Base-by-base conservation (phyloP, 2,888 invertebrate species). In the Cerastis leucographa region DNA sequence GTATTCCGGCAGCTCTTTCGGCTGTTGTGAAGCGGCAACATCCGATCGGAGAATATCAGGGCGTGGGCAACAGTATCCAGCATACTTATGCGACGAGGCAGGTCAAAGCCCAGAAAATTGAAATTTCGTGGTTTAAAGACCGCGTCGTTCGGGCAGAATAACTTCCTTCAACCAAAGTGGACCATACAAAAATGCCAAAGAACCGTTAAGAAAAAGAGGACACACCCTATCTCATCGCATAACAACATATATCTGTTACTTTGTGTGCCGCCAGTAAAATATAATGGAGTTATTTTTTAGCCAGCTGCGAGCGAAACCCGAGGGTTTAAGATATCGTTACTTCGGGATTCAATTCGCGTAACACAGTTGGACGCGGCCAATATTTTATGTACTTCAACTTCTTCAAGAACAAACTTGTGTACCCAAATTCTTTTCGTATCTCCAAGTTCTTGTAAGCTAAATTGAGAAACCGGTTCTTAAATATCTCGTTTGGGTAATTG, bases 311-410 rank as follows among this genome's bases (percentile, higher is more conserved):
- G 80, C 74, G 68, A 75, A 59, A 19, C 81, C 83, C 78, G 56
- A 61, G 78, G 78, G 86, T 74, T 80, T 82, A 71, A 80, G 78
- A 83, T 88, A 87, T 85, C 83, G 79, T 85, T 85, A 85, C 87
- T 83, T 74, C 78, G 85, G 83, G 87, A 86, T 88, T 88, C 85
- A 85, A 87, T 87, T 85, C 84, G 76, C 79, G 76, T 81, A 84
- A 88, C 81, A 82, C 87, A 76, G 78, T 85, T 76, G 85, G 82
- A 88, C 79, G 74, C 68, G 67, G 68, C 78, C 76, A 68, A 78
- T 86, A 87, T 85, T 87, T 87, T 84, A 88, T 87, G 74, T 64
- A n/a, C 40, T 83, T 80, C 59, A 86, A 88, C 76, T 87, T 88
- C 59, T 70, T 66, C 71, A 74, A 85, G 85, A 74, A 74, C 64